phyloP scores from a whole-genome alignment of 2,797 vertebrate species.

The Columba guinea region DNA sequence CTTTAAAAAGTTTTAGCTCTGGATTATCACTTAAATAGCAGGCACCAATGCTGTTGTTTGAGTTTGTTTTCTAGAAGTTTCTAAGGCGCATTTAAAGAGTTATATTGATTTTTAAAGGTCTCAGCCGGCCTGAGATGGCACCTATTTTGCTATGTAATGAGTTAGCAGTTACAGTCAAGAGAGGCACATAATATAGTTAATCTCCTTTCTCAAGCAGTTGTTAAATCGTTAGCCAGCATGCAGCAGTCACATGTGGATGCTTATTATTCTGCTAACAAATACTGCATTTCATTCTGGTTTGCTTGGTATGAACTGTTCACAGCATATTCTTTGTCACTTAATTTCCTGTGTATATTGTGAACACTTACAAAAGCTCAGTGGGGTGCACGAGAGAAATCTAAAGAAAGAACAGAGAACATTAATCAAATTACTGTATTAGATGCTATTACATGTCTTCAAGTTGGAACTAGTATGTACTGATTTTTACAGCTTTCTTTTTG shows the following conservation, averaged over 20 bases:
- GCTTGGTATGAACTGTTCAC: conserved; percentile 12
- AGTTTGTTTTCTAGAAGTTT: not conserved
- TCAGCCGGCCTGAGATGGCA: not conserved
- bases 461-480: not conserved
- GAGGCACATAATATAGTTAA: not conserved
- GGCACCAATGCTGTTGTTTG: not conserved
- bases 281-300: conserved; percentile 23
- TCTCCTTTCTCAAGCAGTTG: not conserved
- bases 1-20: not conserved
- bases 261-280: conserved; percentile 36
- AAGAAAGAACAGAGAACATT: conserved; percentile 16
- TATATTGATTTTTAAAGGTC: conserved; percentile 11
- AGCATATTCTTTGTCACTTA: conserved; percentile 25
- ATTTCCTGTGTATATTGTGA: conserved; percentile 48
- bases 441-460: conserved; percentile 1
- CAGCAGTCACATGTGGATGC: not conserved
- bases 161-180: not conserved
- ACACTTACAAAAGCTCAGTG: not conserved
- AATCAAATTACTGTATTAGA: conserved; percentile 33
- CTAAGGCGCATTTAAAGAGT: not conserved
- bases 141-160: not conserved
- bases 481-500: conserved; percentile 36
- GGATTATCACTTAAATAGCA: conserved; percentile 3
- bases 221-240: conserved; percentile 45
- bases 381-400: conserved; percentile 2